Base-by-base conservation (phyloP, 2,888 invertebrate genomes). In the Junonia oenone region DNA sequence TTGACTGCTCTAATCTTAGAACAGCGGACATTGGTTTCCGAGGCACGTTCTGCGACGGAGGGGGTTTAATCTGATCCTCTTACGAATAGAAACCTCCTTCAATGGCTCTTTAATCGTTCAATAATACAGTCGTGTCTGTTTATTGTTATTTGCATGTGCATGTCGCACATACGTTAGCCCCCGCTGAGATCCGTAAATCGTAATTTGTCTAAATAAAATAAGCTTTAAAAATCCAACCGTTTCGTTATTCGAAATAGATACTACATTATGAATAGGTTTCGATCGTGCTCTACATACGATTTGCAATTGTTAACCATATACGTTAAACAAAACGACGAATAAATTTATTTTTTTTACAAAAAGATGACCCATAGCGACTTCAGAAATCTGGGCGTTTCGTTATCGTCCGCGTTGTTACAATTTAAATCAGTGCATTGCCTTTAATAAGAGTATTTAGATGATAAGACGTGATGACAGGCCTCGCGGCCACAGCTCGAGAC, bases 401-500 rank as follows among this genome's bases (percentile, higher is more conserved):
- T 63, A 66, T 62, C 64, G 66, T 63, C 63, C 60, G 67, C 78
- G 70, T 79, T 77, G 76, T 81, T 81, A 69, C 72, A 73, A 74
- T 73, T 67, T 73, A 77, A 80, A 78, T 79, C 73, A 69, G 76
- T 76, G 75, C 71, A 68, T 77, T 80, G 77, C 71, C 68, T 68
- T 69, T 83, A 81, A 81, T 79, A 79, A 80, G 81, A 79, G 83
- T 81, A 83, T 83, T 85, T 86, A 83, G 81, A 77, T 75, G 75
- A 76, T 75, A 81, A 81, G 72, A 87, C 81, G 85, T 85, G 90
- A 88, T 81, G 90, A 90, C 89, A 86, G 78, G 67, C 83, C 90
- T 82, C 73, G 75, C 60, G 86, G 89, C 78, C 67, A 71, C 61
- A 73, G 75, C 73, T 74, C 68, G 72, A 67, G 75, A 75, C 76